Evolutionary conservation across 2,797 vertebrate species (phyloP), one percentile per base, ranked within the genome.

Genomic region (Enteromius thamalakanensis): DNA sequence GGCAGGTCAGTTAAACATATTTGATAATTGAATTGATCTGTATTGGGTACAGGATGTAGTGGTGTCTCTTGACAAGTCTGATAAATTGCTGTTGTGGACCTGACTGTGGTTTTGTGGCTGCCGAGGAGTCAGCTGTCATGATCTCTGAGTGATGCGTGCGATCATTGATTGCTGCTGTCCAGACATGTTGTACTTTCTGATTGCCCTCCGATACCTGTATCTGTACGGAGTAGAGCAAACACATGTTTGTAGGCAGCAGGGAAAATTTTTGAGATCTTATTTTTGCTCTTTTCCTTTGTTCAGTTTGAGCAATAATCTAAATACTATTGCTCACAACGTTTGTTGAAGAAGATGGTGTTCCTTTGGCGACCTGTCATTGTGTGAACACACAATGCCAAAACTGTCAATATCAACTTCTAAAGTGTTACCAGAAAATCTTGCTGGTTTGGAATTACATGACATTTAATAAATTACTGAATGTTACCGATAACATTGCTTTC

Each of bases 141-240:
- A 75, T 82, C 70, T 81, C 14, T 75, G 71, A 82, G 32, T 82
- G 71, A 75, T 75, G 71, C 53, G 45, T 49, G 62, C n/a, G 45
- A 49, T 51, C 45, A 81, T 81, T 65, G 71, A 82, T 75, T 65
- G 80, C 32, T 55, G 60, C 60, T 34, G n/a, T 82, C 17, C 47
- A 75, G 26, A 64, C n/a, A 32, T 76, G 71, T 67, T 82, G 32
- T 67, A 67, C 6, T 53, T 40, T 64, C 74, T 65, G 58, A 75
- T 82, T 82, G 14, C 32, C 10, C n/a, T 40, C 45, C 65, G 42
- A 72, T 72, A 72, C 42, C 23, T 47, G 76, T 77, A 45, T 62
- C 37, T 40, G 51, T 42, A 37, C 34, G 19, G 68, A 23, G 37
- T 14, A 62, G 9, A 62, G 17, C 5, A 32, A 60, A 71, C 51